These are phyloP conservation scores for Heterocephalus glaber DNA, from an alignment of 2,113 vertebrate species.

Conservation along the genomic window DNA sequence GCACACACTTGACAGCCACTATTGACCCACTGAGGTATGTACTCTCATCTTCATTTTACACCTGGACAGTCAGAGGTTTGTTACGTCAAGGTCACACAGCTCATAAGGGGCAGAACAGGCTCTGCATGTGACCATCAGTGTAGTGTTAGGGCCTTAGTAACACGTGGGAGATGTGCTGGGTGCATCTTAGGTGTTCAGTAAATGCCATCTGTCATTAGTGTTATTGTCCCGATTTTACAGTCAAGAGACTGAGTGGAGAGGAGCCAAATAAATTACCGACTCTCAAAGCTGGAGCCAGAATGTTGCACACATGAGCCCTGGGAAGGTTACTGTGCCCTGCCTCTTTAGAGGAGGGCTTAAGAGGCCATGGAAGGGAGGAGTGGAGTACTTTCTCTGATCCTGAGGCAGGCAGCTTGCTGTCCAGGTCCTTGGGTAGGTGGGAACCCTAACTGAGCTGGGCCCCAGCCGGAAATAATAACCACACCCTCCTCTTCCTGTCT, in stretches of 20 bases:
- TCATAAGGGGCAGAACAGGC: neutral
- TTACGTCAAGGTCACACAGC: constrained; percentile 30
- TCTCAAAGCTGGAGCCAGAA: neutral
- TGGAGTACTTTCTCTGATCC: neutral
- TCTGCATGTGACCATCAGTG: neutral
- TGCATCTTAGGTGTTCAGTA: neutral
- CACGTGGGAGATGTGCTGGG: neutral
- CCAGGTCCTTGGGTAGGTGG: neutral
- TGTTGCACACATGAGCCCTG: neutral
- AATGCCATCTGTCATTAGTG: neutral
- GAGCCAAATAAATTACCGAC: neutral
- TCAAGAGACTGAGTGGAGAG: neutral
- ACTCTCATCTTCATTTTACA: neutral
- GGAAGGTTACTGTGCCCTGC: neutral
- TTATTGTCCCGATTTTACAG: neutral
- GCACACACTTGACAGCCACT: neutral
- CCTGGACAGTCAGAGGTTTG: neutral
- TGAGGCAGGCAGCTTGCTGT: neutral
- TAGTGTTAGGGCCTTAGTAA: neutral
- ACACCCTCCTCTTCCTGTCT: constrained; percentile 26
- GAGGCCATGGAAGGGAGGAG: neutral
- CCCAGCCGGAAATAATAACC: neutral
- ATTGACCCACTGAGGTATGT: neutral
- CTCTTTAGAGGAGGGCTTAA: neutral
- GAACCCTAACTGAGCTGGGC: neutral